Evolutionary conservation across 1,140 invertebrate species (phyloP).

Genomic region (Calephelis virginiensis): DNA sequence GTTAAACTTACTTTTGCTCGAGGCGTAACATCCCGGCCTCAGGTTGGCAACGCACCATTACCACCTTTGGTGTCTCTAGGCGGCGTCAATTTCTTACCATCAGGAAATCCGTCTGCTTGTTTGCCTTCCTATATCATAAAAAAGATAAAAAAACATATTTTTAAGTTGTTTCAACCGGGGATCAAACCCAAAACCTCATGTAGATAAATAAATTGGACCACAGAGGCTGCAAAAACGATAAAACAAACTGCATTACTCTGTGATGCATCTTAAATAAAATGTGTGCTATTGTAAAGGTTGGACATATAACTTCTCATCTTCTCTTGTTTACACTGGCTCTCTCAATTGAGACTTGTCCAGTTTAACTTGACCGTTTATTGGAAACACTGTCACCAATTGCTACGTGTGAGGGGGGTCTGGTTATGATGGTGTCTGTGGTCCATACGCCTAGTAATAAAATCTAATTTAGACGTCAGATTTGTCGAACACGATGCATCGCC

Average conservation of each 20-base stretch:
- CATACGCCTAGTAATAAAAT: slow-evolving; percentile 75
- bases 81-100: too few species aligned
- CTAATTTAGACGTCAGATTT: slow-evolving; percentile 77
- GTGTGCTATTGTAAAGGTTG: slow-evolving; percentile 37
- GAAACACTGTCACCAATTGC: slow-evolving; percentile 21
- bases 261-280: slow-evolving; percentile 1
- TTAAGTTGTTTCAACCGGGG: too few species aligned
- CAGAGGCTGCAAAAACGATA: too few species aligned
- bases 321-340: slow-evolving; percentile 55
- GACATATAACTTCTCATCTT: slow-evolving; percentile 57
- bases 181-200: too few species aligned
- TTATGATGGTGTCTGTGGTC: slow-evolving; percentile 44
- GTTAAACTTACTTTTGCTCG: too few species aligned
- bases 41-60: too few species aligned
- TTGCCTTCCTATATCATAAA: too few species aligned
- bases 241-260: neutral
- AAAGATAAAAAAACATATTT: too few species aligned
- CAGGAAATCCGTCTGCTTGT: too few species aligned
- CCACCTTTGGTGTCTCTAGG: too few species aligned
- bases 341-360: slow-evolving; percentile 58
- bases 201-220: too few species aligned
- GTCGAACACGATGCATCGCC: slow-evolving; percentile 56
- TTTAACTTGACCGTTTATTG: slow-evolving; percentile 35
- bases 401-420: slow-evolving; percentile 34
- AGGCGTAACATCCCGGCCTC: too few species aligned